These are phyloP conservation scores for Acleris laterana DNA, from an alignment of 2,888 invertebrate genomes.

Conservation along the genomic window DNA sequence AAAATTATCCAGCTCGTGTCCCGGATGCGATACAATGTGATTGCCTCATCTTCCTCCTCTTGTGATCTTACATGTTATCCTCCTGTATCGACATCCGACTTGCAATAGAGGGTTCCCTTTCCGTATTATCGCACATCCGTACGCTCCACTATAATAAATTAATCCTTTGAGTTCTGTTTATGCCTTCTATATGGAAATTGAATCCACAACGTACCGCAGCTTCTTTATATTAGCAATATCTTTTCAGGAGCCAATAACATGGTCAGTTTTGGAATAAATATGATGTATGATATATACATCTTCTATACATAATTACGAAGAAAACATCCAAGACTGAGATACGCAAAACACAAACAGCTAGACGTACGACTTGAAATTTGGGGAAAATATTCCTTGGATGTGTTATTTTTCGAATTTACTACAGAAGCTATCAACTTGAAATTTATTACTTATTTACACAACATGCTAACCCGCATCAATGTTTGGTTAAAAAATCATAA, in stretches of 20 bases:
- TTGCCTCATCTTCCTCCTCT: conserved; percentile 65
- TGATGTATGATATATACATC: no score
- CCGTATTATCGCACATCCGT: conserved; percentile 31
- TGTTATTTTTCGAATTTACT: no score
- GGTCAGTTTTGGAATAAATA: no score
- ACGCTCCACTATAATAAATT: conserved; percentile 29
- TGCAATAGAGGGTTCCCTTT: conserved; percentile 47
- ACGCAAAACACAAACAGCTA: no score
- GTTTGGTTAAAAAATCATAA: no score
- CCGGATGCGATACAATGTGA: conserved; percentile 68
- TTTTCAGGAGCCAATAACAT: background rate
- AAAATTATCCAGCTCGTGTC: conserved; percentile 65
- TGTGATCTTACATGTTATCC: conserved; percentile 68
- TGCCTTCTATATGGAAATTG: conserved; percentile 16
- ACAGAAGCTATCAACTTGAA: no score
- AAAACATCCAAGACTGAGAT: no score
- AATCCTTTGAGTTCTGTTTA: conserved; percentile 26
- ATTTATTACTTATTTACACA: no score
- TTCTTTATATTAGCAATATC: conserved; percentile 3
- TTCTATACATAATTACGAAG: no score
- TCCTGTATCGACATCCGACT: conserved; percentile 60
- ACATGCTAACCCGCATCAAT: no score
- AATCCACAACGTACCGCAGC: background rate
- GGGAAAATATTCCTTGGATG: no score
- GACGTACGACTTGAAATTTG: no score